A percentile compares a stretch with the other conserved stretches of the same genome.
These are phyloP conservation scores for Parapsyche elsis DNA, from an alignment of 1,140 invertebrate genomes.

Conservation along the genomic window DNA sequence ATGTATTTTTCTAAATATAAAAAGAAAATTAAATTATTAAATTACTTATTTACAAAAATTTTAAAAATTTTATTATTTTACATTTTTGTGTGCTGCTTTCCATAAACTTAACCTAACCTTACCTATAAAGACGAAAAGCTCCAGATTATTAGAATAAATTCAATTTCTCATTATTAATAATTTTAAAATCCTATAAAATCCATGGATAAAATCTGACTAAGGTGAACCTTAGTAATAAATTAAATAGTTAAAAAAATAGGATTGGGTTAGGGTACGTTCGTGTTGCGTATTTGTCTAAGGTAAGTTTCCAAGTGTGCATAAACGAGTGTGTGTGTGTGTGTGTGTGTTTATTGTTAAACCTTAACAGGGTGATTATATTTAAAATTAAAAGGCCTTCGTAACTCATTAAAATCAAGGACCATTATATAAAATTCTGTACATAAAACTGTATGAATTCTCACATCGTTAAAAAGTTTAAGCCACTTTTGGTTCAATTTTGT, in stretches of 20 bases:
- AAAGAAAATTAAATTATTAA: no score
- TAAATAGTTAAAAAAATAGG: neutral
- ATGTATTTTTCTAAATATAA: no score
- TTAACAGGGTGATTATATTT: constrained; percentile 53
- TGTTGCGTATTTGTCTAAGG: neutral
- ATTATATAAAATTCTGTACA: constrained; percentile 49
- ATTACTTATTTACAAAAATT: no score
- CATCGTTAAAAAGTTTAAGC: neutral
- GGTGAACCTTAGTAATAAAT: constrained; percentile 2
- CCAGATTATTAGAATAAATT: no score
- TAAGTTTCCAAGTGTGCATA: neutral
- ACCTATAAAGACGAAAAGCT: no score
- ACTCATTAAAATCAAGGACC: constrained; percentile 54
- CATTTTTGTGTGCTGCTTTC: no score
- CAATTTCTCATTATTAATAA: no score
- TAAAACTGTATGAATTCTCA: constrained; percentile 39
- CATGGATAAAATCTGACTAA: neutral
- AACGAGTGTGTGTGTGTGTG: constrained; percentile 1
- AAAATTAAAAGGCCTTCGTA: constrained; percentile 54
- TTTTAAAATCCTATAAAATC: neutral
- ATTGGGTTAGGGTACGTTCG: neutral
- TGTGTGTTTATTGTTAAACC: constrained; percentile 35
- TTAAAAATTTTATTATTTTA: no score
- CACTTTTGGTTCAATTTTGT: neutral
- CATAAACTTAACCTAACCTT: no score